Percentiles rank a stretch among this genome's conserved stretches.
Evolutionary conservation across 2,888 invertebrate genomes (phyloP).

Genomic region (Asteroscopus sphinx): DNA sequence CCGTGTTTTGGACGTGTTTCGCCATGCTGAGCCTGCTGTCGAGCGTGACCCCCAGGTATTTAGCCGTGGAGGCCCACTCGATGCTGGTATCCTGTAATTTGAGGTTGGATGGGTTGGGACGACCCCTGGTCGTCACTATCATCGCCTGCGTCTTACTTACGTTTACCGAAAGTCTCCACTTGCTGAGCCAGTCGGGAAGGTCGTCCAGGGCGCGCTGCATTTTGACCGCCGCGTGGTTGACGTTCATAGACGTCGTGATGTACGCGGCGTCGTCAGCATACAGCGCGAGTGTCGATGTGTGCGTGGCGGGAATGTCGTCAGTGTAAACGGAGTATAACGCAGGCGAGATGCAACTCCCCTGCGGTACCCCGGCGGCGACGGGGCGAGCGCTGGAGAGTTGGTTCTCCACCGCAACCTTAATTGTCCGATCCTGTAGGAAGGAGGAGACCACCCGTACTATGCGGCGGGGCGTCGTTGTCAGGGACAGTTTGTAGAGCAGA

Average conservation of each 20-base stretch:
- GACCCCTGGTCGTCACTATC: neutral
- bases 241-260: neutral
- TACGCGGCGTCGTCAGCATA: slow-evolving; percentile 43
- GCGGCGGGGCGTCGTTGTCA: slow-evolving; percentile 19
- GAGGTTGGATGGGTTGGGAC: neutral
- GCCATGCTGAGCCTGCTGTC: slow-evolving; percentile 42
- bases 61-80: slow-evolving; percentile 23
- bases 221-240: neutral
- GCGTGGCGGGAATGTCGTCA: slow-evolving; percentile 41
- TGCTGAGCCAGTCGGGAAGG: neutral
- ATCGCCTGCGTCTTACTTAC: slow-evolving; percentile 45
- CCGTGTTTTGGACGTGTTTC: slow-evolving; percentile 24
- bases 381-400: slow-evolving; percentile 10
- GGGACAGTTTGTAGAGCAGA: slow-evolving; percentile 53
- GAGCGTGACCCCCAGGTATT: slow-evolving; percentile 49
- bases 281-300: slow-evolving; percentile 28
- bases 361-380: slow-evolving; percentile 47
- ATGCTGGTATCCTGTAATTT: slow-evolving; percentile 18
- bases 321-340: slow-evolving; percentile 43
- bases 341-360: slow-evolving; percentile 35
- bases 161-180: slow-evolving; percentile 27
- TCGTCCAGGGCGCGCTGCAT: slow-evolving; percentile 3
- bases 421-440: slow-evolving; percentile 19
- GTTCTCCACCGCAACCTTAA: slow-evolving; percentile 45
- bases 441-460: slow-evolving; percentile 16